phyloP scores from a whole-genome alignment of 2,113 vertebrate genomes.

The Phalacrocorax brasilianus region DNA sequence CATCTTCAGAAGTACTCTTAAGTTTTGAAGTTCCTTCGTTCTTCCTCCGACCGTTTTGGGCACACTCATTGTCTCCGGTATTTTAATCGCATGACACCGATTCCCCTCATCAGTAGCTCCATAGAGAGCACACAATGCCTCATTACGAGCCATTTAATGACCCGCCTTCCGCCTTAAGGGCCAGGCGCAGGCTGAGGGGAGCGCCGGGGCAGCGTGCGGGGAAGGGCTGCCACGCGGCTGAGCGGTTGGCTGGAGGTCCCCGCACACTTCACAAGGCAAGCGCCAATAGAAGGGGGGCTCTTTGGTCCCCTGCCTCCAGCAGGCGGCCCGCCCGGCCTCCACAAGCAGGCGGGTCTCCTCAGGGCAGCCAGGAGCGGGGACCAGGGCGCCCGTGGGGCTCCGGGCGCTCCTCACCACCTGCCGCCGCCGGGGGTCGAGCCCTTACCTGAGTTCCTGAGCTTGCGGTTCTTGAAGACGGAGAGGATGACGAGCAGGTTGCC shows the following conservation, averaged over 20 bases:
- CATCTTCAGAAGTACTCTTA: neutral
- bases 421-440: neutral
- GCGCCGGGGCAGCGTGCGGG: neutral
- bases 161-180: neutral
- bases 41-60: neutral
- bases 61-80: neutral
- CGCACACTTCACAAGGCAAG: neutral
- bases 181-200: neutral
- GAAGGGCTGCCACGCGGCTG: neutral
- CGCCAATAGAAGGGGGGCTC: rapidly evolving
- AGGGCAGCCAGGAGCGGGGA: neutral
- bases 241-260: neutral
- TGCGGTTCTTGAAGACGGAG: constrained; percentile 88
- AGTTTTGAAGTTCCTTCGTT: neutral
- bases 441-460: constrained; percentile 88
- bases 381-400: neutral
- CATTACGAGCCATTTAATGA: neutral
- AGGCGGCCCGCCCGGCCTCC: too few relatives aligned
- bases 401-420: neutral
- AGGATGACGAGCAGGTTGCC: constrained; percentile 87
- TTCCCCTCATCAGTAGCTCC: neutral
- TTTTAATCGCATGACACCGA: neutral
- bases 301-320: neutral
- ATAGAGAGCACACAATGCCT: neutral
- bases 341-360: neutral